phyloP scores from a whole-genome alignment of 2,113 vertebrate species.

The Hippocampus barbouri region DNA sequence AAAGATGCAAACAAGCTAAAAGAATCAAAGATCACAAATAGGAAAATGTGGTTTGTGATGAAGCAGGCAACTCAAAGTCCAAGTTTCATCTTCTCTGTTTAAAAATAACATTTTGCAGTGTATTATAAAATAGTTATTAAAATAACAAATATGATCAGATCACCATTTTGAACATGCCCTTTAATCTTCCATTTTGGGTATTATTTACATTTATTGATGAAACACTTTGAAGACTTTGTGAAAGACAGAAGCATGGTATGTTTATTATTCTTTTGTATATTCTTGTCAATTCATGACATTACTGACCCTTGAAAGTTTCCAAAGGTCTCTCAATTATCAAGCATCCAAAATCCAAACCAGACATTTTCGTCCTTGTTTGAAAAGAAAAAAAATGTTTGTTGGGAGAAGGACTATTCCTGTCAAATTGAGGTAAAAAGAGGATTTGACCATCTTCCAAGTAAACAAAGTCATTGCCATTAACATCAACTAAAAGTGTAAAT shows the following conservation, averaged over 20 bases:
- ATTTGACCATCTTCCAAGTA: constrained; percentile 15
- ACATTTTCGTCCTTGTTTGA: background rate
- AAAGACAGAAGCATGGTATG: background rate
- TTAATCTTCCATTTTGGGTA: background rate
- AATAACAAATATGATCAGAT: background rate
- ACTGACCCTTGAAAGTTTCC: background rate
- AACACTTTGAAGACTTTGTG: background rate
- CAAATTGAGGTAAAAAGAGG: constrained; percentile 7
- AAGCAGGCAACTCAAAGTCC: background rate
- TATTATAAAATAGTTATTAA: no score
- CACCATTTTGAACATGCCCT: background rate
- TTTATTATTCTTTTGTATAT: background rate
- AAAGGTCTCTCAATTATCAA: background rate
- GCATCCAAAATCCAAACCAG: background rate
- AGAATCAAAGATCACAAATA: background rate
- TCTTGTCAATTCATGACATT: background rate
- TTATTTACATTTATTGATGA: background rate
- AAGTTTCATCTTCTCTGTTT: background rate
- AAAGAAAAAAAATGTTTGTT: constrained; percentile 10
- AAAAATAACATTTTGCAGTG: background rate
- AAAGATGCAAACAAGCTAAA: background rate
- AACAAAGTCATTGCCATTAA: constrained; percentile 28
- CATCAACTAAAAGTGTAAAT: constrained; percentile 21
- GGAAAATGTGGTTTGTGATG: background rate
- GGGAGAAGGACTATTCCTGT: constrained; percentile 13